Base-by-base conservation (phyloP, 2,113 vertebrate genomes). In the Myanophis thanlyinensis region DNA sequence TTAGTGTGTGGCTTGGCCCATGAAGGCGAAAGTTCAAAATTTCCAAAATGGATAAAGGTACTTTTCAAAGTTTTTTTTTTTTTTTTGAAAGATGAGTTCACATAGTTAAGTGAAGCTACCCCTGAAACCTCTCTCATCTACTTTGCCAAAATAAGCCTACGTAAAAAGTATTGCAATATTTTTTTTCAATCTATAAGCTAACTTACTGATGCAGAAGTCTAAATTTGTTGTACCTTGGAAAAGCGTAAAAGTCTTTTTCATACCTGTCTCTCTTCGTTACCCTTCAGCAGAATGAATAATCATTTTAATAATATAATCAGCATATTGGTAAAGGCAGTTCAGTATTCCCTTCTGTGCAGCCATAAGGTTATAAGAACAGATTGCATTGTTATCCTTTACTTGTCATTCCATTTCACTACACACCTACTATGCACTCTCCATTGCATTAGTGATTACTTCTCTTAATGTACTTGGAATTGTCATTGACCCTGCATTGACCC, bases 291-390 rank as follows among this genome's bases (percentile, higher is more conserved):
- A 91, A 92, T 90, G 51, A 62, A 85, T 92, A 89, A 94, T 94
- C 52, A 30, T 91, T 92, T 92, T 88, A 94, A 92, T 89, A 92
- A 90, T 93, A 87, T 44, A 90, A 89, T 92, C 93, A 91, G 89
- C 67, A 92, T 92, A 91, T 46, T 62, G 44, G 84, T 87, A 92
- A 53, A 47, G 10, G 87, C 11, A 25, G n/a, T 44, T 92, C 91
- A 86, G 46, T 88, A 88, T 84, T 56, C 91, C 91, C 88, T 92
- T 94, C 85, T 87, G 30, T 94, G 18, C 46, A 90, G 85, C 89
- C 88, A n/a, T 56, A 53, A 80, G 91, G 88, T 92, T 88, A 56
- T 25, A 48, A 53, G 51, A 93, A 88, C 59, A 92, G 56, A 90
- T 80, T 93, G 91, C 25, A 88, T 87, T 89, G 48, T 56, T 90